These are phyloP conservation scores for Rhagoletis pomonella DNA, from an alignment of 1,140 invertebrate genomes.

Conservation along the genomic window DNA sequence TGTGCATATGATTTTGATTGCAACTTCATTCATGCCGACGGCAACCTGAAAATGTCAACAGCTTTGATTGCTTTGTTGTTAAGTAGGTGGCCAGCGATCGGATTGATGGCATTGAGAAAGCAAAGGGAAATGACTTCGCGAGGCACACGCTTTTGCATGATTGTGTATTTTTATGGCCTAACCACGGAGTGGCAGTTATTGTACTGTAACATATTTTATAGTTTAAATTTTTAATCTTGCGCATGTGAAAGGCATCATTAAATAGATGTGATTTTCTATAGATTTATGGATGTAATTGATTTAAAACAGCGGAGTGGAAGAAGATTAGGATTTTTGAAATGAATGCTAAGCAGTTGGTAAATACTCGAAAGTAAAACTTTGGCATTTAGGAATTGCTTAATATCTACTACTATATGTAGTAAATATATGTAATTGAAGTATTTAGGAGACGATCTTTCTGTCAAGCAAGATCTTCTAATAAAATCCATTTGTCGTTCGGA, in stretches of 20 bases:
- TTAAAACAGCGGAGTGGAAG: background rate
- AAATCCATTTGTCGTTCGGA: too few species aligned
- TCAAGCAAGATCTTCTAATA: too few species aligned
- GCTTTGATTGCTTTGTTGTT: slow-evolving; percentile 19
- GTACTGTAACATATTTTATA: background rate
- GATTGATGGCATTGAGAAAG: slow-evolving; percentile 63
- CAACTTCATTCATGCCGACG: background rate
- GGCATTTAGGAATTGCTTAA: too few species aligned
- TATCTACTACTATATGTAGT: too few species aligned
- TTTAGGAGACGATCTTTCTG: too few species aligned
- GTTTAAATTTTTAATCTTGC: background rate
- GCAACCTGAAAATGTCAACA: background rate
- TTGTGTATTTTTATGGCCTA: background rate
- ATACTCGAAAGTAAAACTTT: too few species aligned
- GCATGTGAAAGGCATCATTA: background rate
- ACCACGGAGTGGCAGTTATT: background rate
- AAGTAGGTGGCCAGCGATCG: slow-evolving; percentile 57
- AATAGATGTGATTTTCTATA: too few species aligned
- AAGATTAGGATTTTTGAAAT: too few species aligned
- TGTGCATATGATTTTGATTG: background rate
- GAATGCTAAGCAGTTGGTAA: too few species aligned
- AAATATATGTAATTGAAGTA: too few species aligned
- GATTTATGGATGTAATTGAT: too few species aligned
- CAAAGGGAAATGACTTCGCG: slow-evolving; percentile 59
- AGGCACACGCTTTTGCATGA: slow-evolving; percentile 1